Base-by-base conservation (phyloP, 2,797 vertebrate species). In the Lophotriccus pileatus region DNA sequence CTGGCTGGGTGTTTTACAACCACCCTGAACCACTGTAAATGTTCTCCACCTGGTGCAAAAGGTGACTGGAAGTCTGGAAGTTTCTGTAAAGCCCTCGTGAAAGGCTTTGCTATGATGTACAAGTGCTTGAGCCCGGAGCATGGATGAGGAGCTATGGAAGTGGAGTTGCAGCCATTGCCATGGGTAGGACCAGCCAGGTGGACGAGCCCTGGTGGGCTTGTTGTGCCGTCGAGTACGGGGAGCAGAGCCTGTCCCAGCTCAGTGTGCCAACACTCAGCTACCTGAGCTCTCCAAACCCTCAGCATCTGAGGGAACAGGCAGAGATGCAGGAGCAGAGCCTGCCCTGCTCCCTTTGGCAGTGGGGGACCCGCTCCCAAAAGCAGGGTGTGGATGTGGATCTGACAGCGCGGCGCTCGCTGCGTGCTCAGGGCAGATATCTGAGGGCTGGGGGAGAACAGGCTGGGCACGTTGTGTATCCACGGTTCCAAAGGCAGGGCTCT, bases 401-500 rank as follows among this genome's bases (percentile, higher is more conserved):
- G 94, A 68, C 55, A 25, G 10, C 1, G 0, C 1, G 22, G 84
- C 39, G 59, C 69, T 77, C 82, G 24, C 55, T 32, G 66, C 90
- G 67, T 90, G 94, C 79, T 76, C 69, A 21, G 52, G 67, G 77
- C 77, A 58, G 72, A 89, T 49, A 76, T 78, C 90, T 17, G 21
- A 55, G 56, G 24, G 47, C 43, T 52, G 69, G 66, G 28, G 88
- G 46, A 95, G 68, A 80, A 91, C 83, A 55, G 73, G 53, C 6
- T 63, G 87, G 87, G 91, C 80, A 75, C 0, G 1, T 19, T 24
- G 49, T 50, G 17, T 73, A 9, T 91, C 59, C 93, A 60, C 7
- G 21, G 32, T 59, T 91, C 62, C 70, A 96, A 92, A 94, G 72
- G 84, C 93, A 94, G 92, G 92, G 93, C 95, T 96, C 95, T 95